Conservation (phyloP, 2,113 vertebrate genomes). For the Lipotes vexillifer region DNA sequence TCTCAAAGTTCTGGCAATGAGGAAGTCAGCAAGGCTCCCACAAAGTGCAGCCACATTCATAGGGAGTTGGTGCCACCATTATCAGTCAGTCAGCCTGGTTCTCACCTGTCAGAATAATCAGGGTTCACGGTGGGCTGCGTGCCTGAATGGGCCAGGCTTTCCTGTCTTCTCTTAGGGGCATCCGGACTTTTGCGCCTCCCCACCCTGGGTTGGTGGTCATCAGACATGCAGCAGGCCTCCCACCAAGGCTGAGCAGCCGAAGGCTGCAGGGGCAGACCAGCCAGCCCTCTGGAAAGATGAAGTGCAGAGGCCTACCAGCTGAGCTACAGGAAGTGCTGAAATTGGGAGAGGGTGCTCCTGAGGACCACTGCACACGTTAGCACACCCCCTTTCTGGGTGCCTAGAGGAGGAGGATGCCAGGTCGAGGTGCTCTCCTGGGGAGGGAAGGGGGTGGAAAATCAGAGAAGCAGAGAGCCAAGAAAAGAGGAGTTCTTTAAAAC, state of each 20-base stretch:
- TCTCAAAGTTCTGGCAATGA: neutral
- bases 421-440: neutral
- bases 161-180: neutral
- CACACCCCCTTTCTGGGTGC: neutral
- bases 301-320: neutral
- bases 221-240: neutral
- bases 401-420: neutral
- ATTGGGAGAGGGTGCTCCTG: neutral
- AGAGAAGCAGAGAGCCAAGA: neutral
- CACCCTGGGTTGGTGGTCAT: neutral
- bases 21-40: neutral
- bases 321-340: neutral
- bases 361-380: too few relatives aligned
- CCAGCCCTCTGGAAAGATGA: neutral
- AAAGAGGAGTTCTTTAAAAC: neutral
- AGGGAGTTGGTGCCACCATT: accelerated
- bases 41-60: neutral
- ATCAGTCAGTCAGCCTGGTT: neutral
- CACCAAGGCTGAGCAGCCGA: neutral
- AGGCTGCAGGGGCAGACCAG: neutral
- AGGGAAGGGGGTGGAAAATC: neutral
- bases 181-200: neutral
- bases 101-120: neutral
- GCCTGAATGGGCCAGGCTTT: neutral
- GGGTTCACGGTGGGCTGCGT: too few relatives aligned